phyloP scores from a whole-genome alignment of 2,113 vertebrate genomes.

The Crotalus horridus region DNA sequence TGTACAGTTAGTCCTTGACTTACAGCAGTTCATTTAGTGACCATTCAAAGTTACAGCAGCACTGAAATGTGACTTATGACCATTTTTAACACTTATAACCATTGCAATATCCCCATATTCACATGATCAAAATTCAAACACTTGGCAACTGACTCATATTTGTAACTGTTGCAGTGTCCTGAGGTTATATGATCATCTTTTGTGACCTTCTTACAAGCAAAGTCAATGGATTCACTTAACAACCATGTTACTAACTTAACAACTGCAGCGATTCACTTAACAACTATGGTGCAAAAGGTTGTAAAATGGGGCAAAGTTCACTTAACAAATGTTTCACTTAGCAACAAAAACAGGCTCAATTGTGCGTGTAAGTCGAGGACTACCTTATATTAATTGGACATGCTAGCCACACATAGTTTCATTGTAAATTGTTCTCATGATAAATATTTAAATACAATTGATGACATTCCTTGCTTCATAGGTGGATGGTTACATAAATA shows the following conservation, averaged over 20 bases:
- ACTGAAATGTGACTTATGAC: too few species aligned
- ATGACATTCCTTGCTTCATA: neutral
- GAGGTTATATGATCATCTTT: neutral
- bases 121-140: too few species aligned
- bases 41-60: too few species aligned
- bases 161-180: too few species aligned
- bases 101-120: too few species aligned
- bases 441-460: neutral
- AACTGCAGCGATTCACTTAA: neutral
- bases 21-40: too few species aligned
- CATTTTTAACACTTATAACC: too few species aligned
- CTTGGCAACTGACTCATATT: too few species aligned
- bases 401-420: neutral
- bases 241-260: neutral
- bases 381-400: neutral
- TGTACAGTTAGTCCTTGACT: too few species aligned
- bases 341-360: neutral
- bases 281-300: neutral
- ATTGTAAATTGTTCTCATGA: neutral
- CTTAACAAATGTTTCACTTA: neutral
- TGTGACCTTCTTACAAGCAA: neutral
- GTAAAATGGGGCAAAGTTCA: neutral
- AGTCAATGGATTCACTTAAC: neutral
- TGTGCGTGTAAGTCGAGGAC: neutral
- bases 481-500: neutral